Conservation (phyloP, 2,113 vertebrate genomes). For the Solenodon paradoxus region DNA sequence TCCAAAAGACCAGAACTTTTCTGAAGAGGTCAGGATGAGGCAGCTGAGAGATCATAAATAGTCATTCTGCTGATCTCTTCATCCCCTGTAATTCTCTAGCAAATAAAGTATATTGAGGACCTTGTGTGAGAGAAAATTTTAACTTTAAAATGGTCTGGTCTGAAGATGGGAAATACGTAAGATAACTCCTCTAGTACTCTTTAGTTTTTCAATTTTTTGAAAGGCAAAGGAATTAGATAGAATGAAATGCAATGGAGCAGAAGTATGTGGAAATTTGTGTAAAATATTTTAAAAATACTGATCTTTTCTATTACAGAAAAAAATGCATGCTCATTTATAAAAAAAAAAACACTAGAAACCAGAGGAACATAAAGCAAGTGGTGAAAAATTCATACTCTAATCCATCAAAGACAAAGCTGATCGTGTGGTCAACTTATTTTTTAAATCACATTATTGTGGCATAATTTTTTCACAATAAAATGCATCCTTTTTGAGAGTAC, state of each 20-base stretch:
- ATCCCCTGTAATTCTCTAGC: not conserved
- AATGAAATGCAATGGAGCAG: not conserved
- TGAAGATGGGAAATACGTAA: not conserved
- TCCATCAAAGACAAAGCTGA: not conserved
- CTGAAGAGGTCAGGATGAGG: not conserved
- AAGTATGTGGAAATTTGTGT: not conserved
- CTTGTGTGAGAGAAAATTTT: not conserved
- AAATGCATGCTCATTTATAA: not conserved
- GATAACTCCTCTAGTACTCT: not conserved
- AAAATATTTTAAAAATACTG: not conserved
- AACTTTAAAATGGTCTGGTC: not conserved
- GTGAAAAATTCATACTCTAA: not conserved
- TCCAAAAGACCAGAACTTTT: constrained; percentile 4
- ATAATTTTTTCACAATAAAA: not conserved
- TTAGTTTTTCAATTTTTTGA: not conserved
- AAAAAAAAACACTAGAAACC: not conserved
- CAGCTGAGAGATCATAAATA: not conserved
- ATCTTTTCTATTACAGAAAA: not conserved
- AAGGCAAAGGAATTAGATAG: not conserved
- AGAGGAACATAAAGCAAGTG: not conserved
- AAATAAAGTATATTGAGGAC: constrained; percentile 14
- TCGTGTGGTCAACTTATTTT: not conserved
- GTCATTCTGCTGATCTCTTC: not conserved
- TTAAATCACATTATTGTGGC: not conserved
- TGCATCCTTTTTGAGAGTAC: not conserved